Evolutionary conservation across 2,797 vertebrate species (phyloP), one percentile per base, ranked within the genome.

Genomic region (Sebastes melanostomus): DNA sequence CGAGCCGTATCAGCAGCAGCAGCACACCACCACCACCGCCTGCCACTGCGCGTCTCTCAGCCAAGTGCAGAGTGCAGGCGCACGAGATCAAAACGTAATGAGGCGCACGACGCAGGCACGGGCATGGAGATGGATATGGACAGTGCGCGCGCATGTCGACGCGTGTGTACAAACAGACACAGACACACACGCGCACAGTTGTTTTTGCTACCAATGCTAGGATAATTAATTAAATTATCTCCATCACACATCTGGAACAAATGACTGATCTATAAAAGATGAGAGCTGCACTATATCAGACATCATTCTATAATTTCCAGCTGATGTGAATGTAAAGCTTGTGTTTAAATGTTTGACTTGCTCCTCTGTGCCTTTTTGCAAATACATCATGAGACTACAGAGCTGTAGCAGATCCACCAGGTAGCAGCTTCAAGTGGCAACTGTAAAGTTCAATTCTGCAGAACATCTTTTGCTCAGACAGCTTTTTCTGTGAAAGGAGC

Each of bases 31-130:
- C 36, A 82, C 22, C 82, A 60, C 84, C 54, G 80, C 25, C 72
- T 59, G 80, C 74, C 56, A 16, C 83, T 78, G 82, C 69, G 68
- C 78, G 84, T 82, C 77, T 72, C 73, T 81, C 54, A 54, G 84
- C 84, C 72, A 62, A 85, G 75, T 77, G 71, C 76, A 24, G 58
- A 77, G 77, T 65, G 83, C 82, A 75, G 52, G 84, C 66, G 75
- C 78, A 83, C 73, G 60, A 87, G 77, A 88, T 88, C 83, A 82
- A 46, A 86, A 85, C 83, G 83, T 72, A 89, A 82, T 30, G 77
- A 92, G 86, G 79, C 38, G 87, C 91, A 87, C 86, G 83, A 88
- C 81, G 59, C 82, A 86, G 80, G 54, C 87, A 8, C 70, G 65
- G 59, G 86, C 75, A 77, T 34, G 65, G 66, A 72, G 56, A 70